Conservation (phyloP, 2,113 vertebrate genomes). For the Oenanthe melanoleuca region DNA sequence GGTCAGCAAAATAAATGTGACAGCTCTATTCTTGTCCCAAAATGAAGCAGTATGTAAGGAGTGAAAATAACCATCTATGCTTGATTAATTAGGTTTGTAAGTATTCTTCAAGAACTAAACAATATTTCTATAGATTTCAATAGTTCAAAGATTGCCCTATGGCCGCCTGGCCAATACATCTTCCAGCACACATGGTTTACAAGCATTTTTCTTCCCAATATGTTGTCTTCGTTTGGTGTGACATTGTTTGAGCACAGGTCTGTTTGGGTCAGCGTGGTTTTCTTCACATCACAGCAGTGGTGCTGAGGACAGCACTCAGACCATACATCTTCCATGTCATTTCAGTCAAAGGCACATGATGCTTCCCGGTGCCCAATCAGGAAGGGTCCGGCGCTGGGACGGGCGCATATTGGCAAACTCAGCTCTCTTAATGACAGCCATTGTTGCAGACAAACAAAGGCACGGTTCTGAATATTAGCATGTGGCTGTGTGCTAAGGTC, state of each 20-base stretch:
- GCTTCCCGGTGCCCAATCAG: slow-evolving; percentile 82
- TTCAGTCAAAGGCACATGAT: slow-evolving; percentile 84
- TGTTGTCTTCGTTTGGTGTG: slow-evolving; percentile 84
- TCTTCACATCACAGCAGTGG: slow-evolving; percentile 83
- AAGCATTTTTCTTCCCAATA: slow-evolving; percentile 87
- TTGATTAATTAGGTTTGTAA: slow-evolving; percentile 88
- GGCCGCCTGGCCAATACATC: slow-evolving; percentile 82
- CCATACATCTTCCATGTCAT: slow-evolving; percentile 88
- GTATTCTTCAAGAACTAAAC: slow-evolving; percentile 83
- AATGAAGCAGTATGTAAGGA: slow-evolving; percentile 75
- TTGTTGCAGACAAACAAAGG: slow-evolving; percentile 83
- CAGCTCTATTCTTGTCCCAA: slow-evolving; percentile 76
- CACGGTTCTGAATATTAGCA: slow-evolving; percentile 79
- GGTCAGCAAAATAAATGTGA: slow-evolving; percentile 69
- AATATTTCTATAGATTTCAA: slow-evolving; percentile 88
- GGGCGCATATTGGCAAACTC: slow-evolving; percentile 82
- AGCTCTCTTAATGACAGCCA: slow-evolving; percentile 80
- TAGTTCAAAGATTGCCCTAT: slow-evolving; percentile 87
- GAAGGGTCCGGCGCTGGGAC: slow-evolving; percentile 66
- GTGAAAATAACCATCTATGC: slow-evolving; percentile 81
- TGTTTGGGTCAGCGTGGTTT: slow-evolving; percentile 83
- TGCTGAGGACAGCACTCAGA: slow-evolving; percentile 75
- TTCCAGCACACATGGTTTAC: slow-evolving; percentile 78
- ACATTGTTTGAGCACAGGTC: slow-evolving; percentile 81
- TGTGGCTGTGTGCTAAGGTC: slow-evolving; percentile 77